Base-by-base conservation (phyloP, 2,888 invertebrate genomes). In the Heliconius cydno region DNA sequence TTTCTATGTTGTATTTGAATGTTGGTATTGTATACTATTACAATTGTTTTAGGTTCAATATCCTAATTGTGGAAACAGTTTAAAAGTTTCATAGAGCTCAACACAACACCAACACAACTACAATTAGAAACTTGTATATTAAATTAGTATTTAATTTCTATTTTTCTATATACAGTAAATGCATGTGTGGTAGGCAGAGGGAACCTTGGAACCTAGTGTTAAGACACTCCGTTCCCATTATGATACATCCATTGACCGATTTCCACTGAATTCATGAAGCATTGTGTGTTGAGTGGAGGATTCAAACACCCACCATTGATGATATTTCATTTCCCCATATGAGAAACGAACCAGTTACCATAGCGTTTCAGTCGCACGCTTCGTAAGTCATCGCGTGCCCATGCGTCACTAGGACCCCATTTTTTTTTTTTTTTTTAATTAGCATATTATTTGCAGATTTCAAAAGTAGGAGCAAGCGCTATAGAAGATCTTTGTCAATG, bases 401-500 rank as follows among this genome's bases (percentile, higher is more conserved):
- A 1, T 46, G 1, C 15, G 46, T 15, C 6, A 5, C 15, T 7
- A 34, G 34, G 46, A 1, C 15, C 15, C n/a, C n/a, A n/a, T n/a
- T n/a, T n/a, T n/a, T n/a, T n/a, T 4, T 0, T 28, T 3, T n/a
- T 25, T 12, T 66, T 28, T 12, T 38, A 28, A 19, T 30, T 68
- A 57, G 15, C 15, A 30, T 34, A 79, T 68, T 67, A 6, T 66
- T 81, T 77, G 15, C 74, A 77, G 79, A 52, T 72, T 52, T 78
- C 30, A 79, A 79, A 68, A 72, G 67, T 57, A 57, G 78, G 6
- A 73, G 73, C 73, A 81, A 81, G 19, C 87, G 91, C 3, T 79
- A 82, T 57, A 92, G 85, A 81, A 89, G 94, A 77, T 91, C 85
- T 80, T 79, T 90, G 68, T 89, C 88, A 80, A 91, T 93, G 90